Base-by-base conservation (phyloP, 2,888 invertebrate species). In the Tinea semifulvella region DNA sequence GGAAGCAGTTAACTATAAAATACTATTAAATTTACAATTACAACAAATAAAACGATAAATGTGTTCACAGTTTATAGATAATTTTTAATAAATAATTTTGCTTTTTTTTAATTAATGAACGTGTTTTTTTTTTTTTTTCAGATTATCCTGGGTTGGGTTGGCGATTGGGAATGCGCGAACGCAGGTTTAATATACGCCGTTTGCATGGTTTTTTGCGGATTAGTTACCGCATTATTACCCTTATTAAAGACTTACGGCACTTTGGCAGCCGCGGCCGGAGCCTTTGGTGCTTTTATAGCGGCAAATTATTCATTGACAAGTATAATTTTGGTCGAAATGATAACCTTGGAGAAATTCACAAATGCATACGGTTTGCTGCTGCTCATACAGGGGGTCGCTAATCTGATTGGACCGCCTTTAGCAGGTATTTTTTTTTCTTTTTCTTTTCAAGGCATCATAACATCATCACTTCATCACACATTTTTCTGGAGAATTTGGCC, bases 291-390 rank as follows among this genome's bases (percentile, higher is more conserved):
- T 51, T 90, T 91, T 68, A 93, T 96, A 56, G 93, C 94, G 18
- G 95, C 94, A 47, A 96, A 96, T 77, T 96, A 95, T 76, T 90
- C 94, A 2, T 84, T 96, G 28, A 94, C 95, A 16, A 92, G 92
- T 60, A 93, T 95, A 57, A 94, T 96, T 51, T 84, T 96, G 46
- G 94, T 96, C 47, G 90, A 96, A 63, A 84, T 94, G 63, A 91
- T 96, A 52, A 91, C 93, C n/a, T 68, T 96, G 53, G 94, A 94
- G 66, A 85, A 91, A 57, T 94, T 97, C 65, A 94, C 95, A 39
- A 93, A 91, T 63, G 95, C 95, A 3, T 96, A 96, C 61, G 96
- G 96, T 0, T 71, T 96, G 54, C 71, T 95, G 56, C 80, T 95
- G 60, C 80, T 96, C 42, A 91, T 94, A 16, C 95, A 96, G 68